phyloP scores from a whole-genome alignment of 2,888 invertebrate species.

The Iphiclides podalirius region DNA sequence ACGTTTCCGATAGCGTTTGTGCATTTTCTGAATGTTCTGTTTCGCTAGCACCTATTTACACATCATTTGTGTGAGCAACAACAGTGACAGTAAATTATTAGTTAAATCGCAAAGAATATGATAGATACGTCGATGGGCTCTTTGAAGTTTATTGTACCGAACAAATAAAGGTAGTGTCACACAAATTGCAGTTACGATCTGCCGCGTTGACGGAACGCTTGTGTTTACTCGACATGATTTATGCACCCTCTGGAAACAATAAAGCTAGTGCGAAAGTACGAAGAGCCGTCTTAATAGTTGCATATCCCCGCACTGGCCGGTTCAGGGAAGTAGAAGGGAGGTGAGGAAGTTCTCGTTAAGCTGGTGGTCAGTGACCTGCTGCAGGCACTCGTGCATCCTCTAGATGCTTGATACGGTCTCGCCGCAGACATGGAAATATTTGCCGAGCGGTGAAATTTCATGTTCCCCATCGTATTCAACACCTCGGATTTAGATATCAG shows the following conservation, averaged over 20 bases:
- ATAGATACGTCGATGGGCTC: too few relatives aligned
- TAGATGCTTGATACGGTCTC: conserved; percentile 55
- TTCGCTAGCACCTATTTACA: too few relatives aligned
- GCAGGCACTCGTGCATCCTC: conserved; percentile 62
- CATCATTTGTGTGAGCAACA: too few relatives aligned
- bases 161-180: conserved; percentile 40
- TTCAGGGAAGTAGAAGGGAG: conserved; percentile 30
- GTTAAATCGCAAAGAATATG: too few relatives aligned
- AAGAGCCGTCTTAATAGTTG: conserved; percentile 31
- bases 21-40: too few relatives aligned
- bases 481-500: conserved; percentile 2
- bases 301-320: conserved; percentile 28
- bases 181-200: conserved; percentile 45
- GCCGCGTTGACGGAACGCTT: conserved; percentile 51
- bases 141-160: too few relatives aligned
- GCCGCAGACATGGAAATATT: conserved; percentile 49
- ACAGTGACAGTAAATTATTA: too few relatives aligned
- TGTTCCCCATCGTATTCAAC: conserved; percentile 27
- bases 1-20: too few relatives aligned
- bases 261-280: conserved; percentile 37
- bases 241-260: conserved; percentile 45
- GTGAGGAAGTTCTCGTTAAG: conserved; percentile 37
- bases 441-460: conserved; percentile 43
- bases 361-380: conserved; percentile 46
- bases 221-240: conserved; percentile 56